Evolutionary conservation across 1,140 invertebrate species (phyloP), one percentile per base, ranked within the genome.

Genomic region (Heliconius nattereri): DNA sequence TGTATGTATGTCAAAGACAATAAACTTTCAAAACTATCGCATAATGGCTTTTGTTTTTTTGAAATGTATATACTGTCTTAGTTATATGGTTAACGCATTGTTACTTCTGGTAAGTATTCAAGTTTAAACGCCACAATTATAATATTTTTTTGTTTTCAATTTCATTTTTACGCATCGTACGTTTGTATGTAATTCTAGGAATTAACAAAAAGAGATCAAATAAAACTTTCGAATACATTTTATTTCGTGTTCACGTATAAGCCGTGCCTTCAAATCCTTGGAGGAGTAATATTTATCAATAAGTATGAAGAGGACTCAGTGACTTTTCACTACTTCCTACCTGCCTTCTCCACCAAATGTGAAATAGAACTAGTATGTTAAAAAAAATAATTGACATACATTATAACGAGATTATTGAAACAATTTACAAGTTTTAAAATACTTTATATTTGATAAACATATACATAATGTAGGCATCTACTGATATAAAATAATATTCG

Each of bases 1-100:
- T 90, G 86, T 78, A 90, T 85, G 74, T 87, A 74, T 89, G 85
- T 88, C 86, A 88, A 83, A 90, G 82, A 89, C 87, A 86, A 89
- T 85, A 79, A 82, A 85, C 86, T 89, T 88, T 90, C 87, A 83
- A 86, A 85, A 83, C 78, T 73, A 52, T 73, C 52, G 37, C 29
- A 75, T 79, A 78, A 71, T 75, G 70, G 32, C 70, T 78, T 81
- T 81, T 81, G 76, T 81, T 78, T 80, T 45, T 23, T 73, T 81
- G 49, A 74, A 81, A 74, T 71, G 57, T 37, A 75, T 71, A 73
- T 45, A 29, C 54, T 23, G 37, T 71, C n/a, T 45, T 45, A 57
- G 35, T 40, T 52, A 37, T 8, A 73, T n/a, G 29, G 26, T 16
- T 66, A 66, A 66, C 60, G 26, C 60, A 16, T 66, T 66, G 60